phyloP scores from a whole-genome alignment of 2,797 vertebrate genomes.

The Dipus sagitta region DNA sequence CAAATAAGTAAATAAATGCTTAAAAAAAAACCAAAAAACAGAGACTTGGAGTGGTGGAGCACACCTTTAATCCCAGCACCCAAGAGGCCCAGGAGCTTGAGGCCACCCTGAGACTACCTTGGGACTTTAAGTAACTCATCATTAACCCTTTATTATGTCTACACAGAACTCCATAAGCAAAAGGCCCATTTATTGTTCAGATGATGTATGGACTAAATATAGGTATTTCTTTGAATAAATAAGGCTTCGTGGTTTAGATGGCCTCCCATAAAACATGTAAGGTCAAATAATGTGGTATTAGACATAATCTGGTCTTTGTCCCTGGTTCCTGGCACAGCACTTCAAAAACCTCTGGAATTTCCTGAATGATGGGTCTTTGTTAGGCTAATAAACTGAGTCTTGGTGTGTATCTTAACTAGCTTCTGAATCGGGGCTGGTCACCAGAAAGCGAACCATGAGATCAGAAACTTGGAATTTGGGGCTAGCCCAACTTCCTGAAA shows the following conservation, averaged over 20 bases:
- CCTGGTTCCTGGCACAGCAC: background rate
- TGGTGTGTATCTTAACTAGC: background rate
- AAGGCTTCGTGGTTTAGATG: slow-evolving; percentile 43
- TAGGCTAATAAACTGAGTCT: background rate
- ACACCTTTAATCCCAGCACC: no score
- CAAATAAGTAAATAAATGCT: no score
- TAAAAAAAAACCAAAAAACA: no score
- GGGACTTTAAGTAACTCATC: slow-evolving; percentile 6
- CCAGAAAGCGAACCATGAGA: slow-evolving; percentile 1
- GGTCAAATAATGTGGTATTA: slow-evolving; percentile 40
- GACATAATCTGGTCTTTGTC: background rate
- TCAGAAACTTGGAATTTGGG: background rate
- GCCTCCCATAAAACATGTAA: slow-evolving; percentile 46
- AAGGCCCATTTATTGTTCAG: slow-evolving; percentile 50
- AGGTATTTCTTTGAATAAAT: slow-evolving; percentile 39
- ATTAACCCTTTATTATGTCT: background rate
- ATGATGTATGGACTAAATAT: slow-evolving; percentile 38
- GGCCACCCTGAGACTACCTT: no score
- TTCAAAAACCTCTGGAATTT: slow-evolving; percentile 37
- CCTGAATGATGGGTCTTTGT: slow-evolving; percentile 11
- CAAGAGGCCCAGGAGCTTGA: no score
- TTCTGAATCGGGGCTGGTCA: background rate
- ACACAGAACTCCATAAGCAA: background rate
- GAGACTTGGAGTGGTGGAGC: no score
- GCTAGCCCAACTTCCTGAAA: background rate